Conservation (phyloP, 2,888 invertebrate species). For the Drosophila kanekoi region DNA sequence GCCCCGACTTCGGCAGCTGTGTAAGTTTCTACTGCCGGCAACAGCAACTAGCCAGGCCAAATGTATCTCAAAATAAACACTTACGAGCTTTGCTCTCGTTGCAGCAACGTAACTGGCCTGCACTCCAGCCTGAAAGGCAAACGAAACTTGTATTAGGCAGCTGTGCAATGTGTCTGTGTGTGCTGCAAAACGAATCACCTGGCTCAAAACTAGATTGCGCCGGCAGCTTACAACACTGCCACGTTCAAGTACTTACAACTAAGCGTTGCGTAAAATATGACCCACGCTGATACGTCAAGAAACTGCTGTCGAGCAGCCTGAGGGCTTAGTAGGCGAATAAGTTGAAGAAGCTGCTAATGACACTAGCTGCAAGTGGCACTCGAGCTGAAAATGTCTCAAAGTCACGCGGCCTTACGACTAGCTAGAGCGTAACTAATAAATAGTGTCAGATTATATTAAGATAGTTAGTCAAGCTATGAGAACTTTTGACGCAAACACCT, state of each 20-base stretch:
- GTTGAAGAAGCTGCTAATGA: not conserved
- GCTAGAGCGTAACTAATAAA: not conserved
- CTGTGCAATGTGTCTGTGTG: slow-evolving; percentile 2
- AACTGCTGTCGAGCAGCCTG: not conserved
- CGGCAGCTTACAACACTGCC: slow-evolving; percentile 8
- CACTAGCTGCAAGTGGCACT: not conserved
- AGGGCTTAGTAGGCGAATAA: not conserved
- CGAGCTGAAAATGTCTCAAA: not conserved
- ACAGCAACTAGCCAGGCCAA: slow-evolving; percentile 33
- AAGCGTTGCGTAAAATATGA: slow-evolving; percentile 8
- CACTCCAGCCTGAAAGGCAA: slow-evolving; percentile 2
- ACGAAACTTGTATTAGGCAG: slow-evolving; percentile 15
- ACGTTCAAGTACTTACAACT: slow-evolving; percentile 4
- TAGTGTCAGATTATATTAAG: not conserved
- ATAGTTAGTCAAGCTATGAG: not conserved
- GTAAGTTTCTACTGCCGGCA: slow-evolving; percentile 2
- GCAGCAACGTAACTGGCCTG: slow-evolving; percentile 7
- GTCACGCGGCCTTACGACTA: not conserved
- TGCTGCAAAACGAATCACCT: slow-evolving; percentile 2
- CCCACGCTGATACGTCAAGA: not conserved
- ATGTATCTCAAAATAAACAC: slow-evolving; percentile 26
- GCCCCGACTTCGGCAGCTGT: slow-evolving; percentile 27
- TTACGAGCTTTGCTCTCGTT: not conserved
- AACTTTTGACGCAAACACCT: not conserved
- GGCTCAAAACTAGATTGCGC: slow-evolving; percentile 3